Evolutionary conservation across 1,140 invertebrate genomes (phyloP).

Genomic region (Calephelis nemesis): DNA sequence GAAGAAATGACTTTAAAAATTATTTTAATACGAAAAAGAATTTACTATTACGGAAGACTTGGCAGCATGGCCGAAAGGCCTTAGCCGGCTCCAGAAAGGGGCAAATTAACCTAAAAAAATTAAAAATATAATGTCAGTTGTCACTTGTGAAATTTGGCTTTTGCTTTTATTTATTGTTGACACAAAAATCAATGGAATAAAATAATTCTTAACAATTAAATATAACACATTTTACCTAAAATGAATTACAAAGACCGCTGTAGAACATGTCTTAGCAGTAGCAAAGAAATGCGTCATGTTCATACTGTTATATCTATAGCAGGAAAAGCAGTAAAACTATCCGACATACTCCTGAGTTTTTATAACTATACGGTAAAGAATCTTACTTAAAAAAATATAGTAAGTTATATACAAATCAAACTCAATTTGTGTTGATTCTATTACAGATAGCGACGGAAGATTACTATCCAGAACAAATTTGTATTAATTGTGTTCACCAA

Average conservation of each 20-base stretch:
- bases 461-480: conserved; percentile 58
- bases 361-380: conserved; percentile 60
- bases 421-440: conserved; percentile 6
- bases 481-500: conserved; percentile 68
- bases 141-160: too few relatives aligned
- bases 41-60: too few relatives aligned
- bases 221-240: conserved; percentile 15
- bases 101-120: too few relatives aligned
- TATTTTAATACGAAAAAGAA: too few relatives aligned
- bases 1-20: too few relatives aligned
- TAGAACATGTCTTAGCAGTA: conserved; percentile 56
- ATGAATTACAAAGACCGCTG: conserved; percentile 58
- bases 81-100: too few relatives aligned
- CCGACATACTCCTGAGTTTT: conserved; percentile 62
- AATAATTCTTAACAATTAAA: too few relatives aligned
- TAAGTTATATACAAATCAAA: not conserved
- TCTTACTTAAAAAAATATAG: not conserved
- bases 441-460: conserved; percentile 56
- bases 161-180: too few relatives aligned
- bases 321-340: conserved; percentile 46
- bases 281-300: conserved; percentile 63
- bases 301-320: conserved; percentile 48
- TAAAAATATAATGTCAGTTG: too few relatives aligned
- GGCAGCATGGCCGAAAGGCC: too few relatives aligned
- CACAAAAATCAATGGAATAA: too few relatives aligned